Base-by-base conservation (phyloP, 1,140 invertebrate species). In the Bombus waltoni region DNA sequence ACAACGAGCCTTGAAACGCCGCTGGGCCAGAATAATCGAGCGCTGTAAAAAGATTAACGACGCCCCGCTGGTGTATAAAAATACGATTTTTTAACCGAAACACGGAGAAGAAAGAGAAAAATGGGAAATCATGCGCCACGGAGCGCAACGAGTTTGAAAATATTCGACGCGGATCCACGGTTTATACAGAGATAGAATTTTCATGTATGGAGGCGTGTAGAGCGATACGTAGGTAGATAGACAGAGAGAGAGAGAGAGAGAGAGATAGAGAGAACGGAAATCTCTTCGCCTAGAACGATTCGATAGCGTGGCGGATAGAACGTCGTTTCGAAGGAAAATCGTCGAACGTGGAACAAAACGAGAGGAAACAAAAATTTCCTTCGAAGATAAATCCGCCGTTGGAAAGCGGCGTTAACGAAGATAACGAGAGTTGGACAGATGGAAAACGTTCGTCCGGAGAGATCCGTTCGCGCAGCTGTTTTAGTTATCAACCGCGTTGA, bases 121-220 rank as follows among this genome's bases (percentile, higher is more conserved):
- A 38, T 28, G 79, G 38, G 40, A 70, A 83, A 77, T 42, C 68
- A 76, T 68, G 62, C 73, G 73, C 44, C 72, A 32, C 8, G 44
- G 38, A 70, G 65, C 82, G 75, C 66, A 59, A 83, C 82, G 62
- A 83, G 53, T 40, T 44, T 6, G 70, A 74, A 62, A 44, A 25
- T 13, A 62, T 81, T 35, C n/a, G 47, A 53, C 47, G 5, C 47
- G 47, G 47, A 22, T 53, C 47, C 47, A 53, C 47, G 47, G 47
- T 53, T 53, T 22, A 57, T 28, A 40, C 47, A 10, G 47, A 32
- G n/a, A 32, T 32, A 47, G 72, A 74, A 74, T 73, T 74, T 74
- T 35, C 72, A 22, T 32, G 42, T 47, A 9, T 11, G 18, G 6
- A 22, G 18, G 18, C 18, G 47, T 22, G 1, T 22, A 53, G 18